Base-by-base conservation (phyloP, 2,797 vertebrate species). In the Rhinophrynus dorsalis region DNA sequence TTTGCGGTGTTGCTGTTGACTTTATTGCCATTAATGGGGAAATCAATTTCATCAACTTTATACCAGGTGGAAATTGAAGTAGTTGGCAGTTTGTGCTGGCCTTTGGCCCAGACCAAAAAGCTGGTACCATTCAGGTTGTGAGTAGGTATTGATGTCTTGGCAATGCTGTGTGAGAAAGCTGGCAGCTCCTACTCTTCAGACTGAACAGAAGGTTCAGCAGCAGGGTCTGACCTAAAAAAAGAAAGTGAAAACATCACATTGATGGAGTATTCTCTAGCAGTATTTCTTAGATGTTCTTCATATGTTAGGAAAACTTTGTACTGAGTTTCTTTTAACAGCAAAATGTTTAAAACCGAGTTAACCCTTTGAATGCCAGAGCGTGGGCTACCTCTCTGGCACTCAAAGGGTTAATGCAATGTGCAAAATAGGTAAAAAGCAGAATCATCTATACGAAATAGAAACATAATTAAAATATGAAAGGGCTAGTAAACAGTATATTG, bases 141-240 rank as follows among this genome's bases (percentile, higher is more conserved):
- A 50, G 6, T 29, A 68, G 30, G 55, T 48, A 44, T 57, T 10
- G 17, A 5, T 54, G 15, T 30, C 26, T 61, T 61, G 35, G 58
- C 37, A 61, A 9, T 44, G n/a, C 29, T 7, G 11, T 2, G 24
- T 33, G 26, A 21, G 18, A 42, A 11, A 33, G 4, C 8, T 58
- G 65, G 40, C 42, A 48, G 27, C 20, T 48, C 29, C 40, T 38
- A 10, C 24, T 23, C 35, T 20, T 48, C 15, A 30, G 33, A 35
- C 15, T 29, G 32, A 21, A 8, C 3, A 33, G 6, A 45, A 12
- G 15, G 24, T 24, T 45, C 35, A 9, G 18, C 20, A 44, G n/a
- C 21, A 10, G 24, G n/a, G 24, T 30, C 23, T 29, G 33, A 27
- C 8, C 12, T 50, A 40, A 13, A 26, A 50, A 64, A 37, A 18